Conservation (phyloP, 1,140 invertebrate genomes). For the Leptestheria dahalacensis region DNA sequence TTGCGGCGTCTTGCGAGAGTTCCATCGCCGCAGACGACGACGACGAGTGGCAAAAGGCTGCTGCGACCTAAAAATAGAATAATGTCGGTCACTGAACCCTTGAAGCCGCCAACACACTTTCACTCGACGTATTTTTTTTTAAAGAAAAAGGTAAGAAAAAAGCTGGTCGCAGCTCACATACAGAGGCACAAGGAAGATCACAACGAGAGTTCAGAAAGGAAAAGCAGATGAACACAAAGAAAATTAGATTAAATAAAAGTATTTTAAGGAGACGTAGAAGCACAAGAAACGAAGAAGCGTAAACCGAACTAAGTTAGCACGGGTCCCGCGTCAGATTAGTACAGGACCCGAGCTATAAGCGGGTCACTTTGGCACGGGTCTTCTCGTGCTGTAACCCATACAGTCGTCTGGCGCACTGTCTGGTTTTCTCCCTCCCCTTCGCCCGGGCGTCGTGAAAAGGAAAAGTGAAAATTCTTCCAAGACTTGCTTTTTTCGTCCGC, state of each 20-base stretch:
- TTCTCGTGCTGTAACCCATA: not conserved
- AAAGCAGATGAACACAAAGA: not conserved
- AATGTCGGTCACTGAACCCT: not conserved
- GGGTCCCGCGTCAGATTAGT: not conserved
- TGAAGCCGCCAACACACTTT: not conserved
- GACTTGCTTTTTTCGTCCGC: no score
- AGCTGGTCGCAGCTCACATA: no score
- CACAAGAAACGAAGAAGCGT: not conserved
- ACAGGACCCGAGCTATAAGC: not conserved
- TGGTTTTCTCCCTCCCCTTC: not conserved
- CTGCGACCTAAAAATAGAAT: not conserved
- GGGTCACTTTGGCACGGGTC: not conserved
- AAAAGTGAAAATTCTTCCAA: not conserved
- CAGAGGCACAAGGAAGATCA: no score
- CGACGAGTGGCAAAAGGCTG: no score
- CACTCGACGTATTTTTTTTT: not conserved
- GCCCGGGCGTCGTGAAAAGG: not conserved
- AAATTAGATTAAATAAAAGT: not conserved
- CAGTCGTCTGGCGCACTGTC: not conserved
- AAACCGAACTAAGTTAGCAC: not conserved
- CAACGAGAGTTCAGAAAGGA: no score
- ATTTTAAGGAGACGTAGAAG: not conserved
- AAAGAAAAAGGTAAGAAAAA: not conserved
- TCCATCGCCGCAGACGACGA: no score
- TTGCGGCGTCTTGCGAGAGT: no score